These are phyloP conservation scores for Buphagus erythrorhynchus DNA, from an alignment of 2,797 vertebrate genomes.

Conservation along the genomic window DNA sequence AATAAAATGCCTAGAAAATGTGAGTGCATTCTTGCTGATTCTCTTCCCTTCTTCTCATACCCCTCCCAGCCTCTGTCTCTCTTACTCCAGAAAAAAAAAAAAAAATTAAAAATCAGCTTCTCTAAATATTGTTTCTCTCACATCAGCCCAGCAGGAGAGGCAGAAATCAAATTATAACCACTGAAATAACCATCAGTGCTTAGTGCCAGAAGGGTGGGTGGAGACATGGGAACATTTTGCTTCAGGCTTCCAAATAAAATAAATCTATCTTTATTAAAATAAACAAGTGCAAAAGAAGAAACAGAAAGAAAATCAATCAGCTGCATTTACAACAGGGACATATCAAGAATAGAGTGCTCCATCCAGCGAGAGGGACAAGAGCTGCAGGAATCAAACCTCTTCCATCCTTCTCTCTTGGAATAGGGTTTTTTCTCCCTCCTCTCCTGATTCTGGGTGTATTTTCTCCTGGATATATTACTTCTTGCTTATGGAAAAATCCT, in stretches of 20 bases:
- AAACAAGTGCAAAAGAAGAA: slow-evolving; percentile 40
- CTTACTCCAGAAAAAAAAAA: background rate
- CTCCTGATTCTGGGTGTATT: background rate
- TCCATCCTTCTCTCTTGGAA: background rate
- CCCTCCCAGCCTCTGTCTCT: background rate
- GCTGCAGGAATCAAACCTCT: background rate
- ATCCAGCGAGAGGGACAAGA: background rate
- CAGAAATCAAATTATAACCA: slow-evolving; percentile 67
- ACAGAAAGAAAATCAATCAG: slow-evolving; percentile 53
- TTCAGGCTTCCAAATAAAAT: slow-evolving; percentile 19
- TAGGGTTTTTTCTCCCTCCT: rapidly evolving
- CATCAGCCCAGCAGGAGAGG: slow-evolving; percentile 49
- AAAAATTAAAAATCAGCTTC: background rate
- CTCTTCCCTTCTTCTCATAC: background rate
- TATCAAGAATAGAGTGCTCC: background rate
- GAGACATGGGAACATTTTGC: slow-evolving; percentile 6
- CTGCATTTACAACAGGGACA: slow-evolving; percentile 30
- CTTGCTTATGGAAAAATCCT: background rate
- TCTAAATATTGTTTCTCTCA: slow-evolving; percentile 49
- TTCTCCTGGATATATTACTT: background rate
- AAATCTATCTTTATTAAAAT: slow-evolving; percentile 70
- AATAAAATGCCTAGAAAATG: background rate
- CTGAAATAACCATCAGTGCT: background rate
- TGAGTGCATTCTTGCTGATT: background rate
- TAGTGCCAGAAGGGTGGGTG: slow-evolving; percentile 13